phyloP scores from a whole-genome alignment of 2,888 invertebrate species.

The Sphaerophoria rueppellii region DNA sequence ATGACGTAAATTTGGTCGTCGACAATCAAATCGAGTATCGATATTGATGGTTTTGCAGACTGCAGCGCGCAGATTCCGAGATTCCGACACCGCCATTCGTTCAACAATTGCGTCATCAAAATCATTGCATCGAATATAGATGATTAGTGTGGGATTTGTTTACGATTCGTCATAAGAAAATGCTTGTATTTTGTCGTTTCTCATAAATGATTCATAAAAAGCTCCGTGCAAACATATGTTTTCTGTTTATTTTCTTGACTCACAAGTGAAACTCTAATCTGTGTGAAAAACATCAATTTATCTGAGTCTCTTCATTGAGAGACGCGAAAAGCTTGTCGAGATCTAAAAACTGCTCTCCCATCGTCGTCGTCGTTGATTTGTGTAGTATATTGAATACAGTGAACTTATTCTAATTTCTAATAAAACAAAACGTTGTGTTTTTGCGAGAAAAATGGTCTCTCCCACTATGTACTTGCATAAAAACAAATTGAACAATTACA shows the following conservation, averaged over 20 bases:
- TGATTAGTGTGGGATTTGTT: slow-evolving; percentile 47
- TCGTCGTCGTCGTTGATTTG: background rate
- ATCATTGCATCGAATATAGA: background rate
- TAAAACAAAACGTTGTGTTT: background rate
- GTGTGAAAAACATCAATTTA: slow-evolving; percentile 4
- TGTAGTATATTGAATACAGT: background rate
- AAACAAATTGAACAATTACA: slow-evolving; percentile 52
- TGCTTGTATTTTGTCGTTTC: slow-evolving; percentile 35
- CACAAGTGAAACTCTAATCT: background rate
- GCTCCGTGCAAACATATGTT: slow-evolving; percentile 48
- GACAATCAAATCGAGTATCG: slow-evolving; percentile 11
- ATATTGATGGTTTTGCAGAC: too few relatives aligned
- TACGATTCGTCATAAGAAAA: slow-evolving; percentile 34
- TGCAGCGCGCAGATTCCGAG: slow-evolving; percentile 7
- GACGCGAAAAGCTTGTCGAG: slow-evolving; percentile 41
- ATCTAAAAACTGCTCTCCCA: slow-evolving; percentile 30
- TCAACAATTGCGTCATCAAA: slow-evolving; percentile 56
- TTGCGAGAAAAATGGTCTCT: slow-evolving; percentile 53
- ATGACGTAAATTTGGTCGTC: slow-evolving; percentile 17
- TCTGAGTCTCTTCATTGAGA: background rate
- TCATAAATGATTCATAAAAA: slow-evolving; percentile 53
- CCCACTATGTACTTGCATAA: slow-evolving; percentile 56
- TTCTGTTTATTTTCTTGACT: slow-evolving; percentile 54
- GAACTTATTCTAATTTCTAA: slow-evolving; percentile 6
- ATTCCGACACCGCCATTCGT: background rate